Percentiles rank a stretch among this genome's conserved stretches.
These are phyloP conservation scores for Girardinichthys multiradiatus DNA, from an alignment of 2,113 vertebrate genomes.

Conservation along the genomic window DNA sequence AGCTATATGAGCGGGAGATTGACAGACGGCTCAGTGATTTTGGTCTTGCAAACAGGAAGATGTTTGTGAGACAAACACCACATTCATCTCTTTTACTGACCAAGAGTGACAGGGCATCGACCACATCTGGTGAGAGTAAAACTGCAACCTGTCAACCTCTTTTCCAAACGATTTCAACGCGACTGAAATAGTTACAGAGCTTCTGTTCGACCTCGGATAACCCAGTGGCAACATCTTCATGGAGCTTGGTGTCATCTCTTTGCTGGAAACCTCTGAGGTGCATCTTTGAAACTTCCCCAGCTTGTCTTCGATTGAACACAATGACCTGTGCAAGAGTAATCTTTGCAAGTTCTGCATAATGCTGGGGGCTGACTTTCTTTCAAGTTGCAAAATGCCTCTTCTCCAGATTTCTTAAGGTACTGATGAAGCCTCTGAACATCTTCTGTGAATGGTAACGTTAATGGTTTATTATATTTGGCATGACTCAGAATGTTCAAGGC, in stretches of 20 bases:
- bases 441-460: neutral
- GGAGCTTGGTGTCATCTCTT: constrained; percentile 15
- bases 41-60: constrained; percentile 31
- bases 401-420: neutral
- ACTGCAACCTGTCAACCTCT: constrained; percentile 33
- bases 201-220: constrained; percentile 44
- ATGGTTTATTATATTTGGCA: neutral
- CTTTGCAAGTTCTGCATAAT: constrained; percentile 14
- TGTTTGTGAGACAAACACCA: neutral
- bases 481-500: neutral
- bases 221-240: constrained; percentile 26
- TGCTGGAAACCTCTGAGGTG: constrained; percentile 26
- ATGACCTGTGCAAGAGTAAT: no score
- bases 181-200: constrained; percentile 38
- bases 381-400: neutral
- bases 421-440: neutral
- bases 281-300: constrained; percentile 48
- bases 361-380: neutral
- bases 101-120: constrained; percentile 3
- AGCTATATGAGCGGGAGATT: no score
- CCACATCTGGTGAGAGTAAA: constrained; percentile 23
- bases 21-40: constrained; percentile 23
- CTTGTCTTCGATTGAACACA: constrained; percentile 17
- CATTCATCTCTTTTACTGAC: neutral
- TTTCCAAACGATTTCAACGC: constrained; percentile 40